Evolutionary conservation across 1,140 invertebrate genomes (phyloP).

Genomic region (Diorhabda carinulata): DNA sequence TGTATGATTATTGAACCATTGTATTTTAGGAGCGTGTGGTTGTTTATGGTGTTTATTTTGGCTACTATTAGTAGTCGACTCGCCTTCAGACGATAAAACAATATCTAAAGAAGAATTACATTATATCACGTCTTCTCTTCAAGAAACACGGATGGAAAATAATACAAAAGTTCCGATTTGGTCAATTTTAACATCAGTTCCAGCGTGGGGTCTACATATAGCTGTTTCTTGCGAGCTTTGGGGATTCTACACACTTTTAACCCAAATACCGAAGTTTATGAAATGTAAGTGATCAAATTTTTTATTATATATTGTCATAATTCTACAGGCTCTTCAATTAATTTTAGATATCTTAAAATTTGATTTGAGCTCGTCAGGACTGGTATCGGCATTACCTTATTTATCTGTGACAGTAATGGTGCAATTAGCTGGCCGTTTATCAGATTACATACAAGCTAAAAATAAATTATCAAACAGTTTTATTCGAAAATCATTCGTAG

Average conservation of each 20-base stretch:
- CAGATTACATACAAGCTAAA: constrained; percentile 68
- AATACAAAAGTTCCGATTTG: constrained; percentile 60
- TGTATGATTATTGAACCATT: too few species aligned
- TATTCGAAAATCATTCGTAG: constrained; percentile 71
- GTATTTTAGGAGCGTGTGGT: constrained; percentile 6
- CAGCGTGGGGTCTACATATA: constrained; percentile 76
- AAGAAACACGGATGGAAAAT: constrained; percentile 20
- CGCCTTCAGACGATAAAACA: constrained; percentile 68
- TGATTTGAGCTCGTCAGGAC: constrained; percentile 70
- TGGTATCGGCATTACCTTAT: constrained; percentile 80
- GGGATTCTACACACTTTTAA: constrained; percentile 88
- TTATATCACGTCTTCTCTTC: constrained; percentile 63
- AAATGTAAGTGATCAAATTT: constrained; percentile 55
- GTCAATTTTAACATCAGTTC: constrained; percentile 65
- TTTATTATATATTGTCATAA: neutral
- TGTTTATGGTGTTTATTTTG: constrained; percentile 57
- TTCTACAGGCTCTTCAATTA: neutral
- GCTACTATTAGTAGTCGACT: constrained; percentile 66
- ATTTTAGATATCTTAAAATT: constrained; percentile 9
- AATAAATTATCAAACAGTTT: constrained; percentile 67
- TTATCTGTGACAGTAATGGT: constrained; percentile 78
- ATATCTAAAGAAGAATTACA: constrained; percentile 72
- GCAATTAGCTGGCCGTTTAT: constrained; percentile 72
- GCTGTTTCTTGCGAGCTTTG: constrained; percentile 82
- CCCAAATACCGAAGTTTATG: constrained; percentile 85